Percentiles rank a stretch among this genome's conserved stretches.
Conservation (phyloP, 2,113 vertebrate genomes). For the Proteles cristata region DNA sequence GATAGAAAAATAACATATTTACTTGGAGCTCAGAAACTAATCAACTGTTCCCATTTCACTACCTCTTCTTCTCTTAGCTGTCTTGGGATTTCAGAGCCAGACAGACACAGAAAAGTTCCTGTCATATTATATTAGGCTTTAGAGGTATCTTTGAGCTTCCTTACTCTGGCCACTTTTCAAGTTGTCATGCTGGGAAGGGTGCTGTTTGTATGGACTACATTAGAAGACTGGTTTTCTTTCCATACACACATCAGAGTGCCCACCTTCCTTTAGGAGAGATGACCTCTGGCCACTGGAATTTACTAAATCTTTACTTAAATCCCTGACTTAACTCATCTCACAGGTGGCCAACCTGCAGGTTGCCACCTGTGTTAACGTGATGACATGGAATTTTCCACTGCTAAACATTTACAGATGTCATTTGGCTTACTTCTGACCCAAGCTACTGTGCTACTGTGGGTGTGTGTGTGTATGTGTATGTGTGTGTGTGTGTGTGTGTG, state of each 20-base stretch:
- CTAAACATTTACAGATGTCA: constrained; percentile 34
- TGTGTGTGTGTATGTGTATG: not conserved
- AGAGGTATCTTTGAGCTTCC: not conserved
- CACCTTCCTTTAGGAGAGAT: not conserved
- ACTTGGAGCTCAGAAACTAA: constrained; percentile 32
- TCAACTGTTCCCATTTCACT: not conserved
- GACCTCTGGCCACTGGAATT: not conserved
- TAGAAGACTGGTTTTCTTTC: not conserved
- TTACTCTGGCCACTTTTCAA: not conserved
- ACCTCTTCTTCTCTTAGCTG: not conserved
- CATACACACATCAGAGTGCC: not conserved
- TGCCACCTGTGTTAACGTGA: not conserved
- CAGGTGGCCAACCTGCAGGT: not conserved
- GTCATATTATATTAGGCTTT: not conserved
- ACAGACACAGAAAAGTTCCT: not conserved
- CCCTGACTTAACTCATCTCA: not conserved
- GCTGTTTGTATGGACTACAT: not conserved
- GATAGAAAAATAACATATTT: constrained; percentile 33
- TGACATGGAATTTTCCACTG: constrained; percentile 44
- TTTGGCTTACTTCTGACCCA: not conserved
- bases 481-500: not conserved
- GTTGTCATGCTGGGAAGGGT: not conserved
- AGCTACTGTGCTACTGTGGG: not conserved
- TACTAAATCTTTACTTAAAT: not conserved
- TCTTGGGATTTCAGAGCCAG: not conserved